Conservation (phyloP, 2,113 vertebrate species). For the Lagenorhynchus albirostris region DNA sequence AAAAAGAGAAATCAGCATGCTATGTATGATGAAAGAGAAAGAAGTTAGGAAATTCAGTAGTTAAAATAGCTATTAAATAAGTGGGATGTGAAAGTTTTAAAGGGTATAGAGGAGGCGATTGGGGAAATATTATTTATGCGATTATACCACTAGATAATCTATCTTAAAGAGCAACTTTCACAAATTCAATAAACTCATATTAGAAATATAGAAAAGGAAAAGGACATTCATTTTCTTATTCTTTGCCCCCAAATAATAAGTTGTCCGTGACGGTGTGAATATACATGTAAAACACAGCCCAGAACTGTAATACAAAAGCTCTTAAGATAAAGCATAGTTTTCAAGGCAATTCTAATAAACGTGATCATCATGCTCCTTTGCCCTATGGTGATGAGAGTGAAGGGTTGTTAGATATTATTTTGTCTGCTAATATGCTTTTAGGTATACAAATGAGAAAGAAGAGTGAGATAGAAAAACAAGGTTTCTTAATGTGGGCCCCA, state of each 20-base stretch:
- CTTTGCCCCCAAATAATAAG: background rate
- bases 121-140: background rate
- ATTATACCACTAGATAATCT: background rate
- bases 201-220: background rate
- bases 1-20: background rate
- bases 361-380: background rate
- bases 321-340: background rate
- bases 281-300: background rate
- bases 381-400: rapidly evolving
- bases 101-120: background rate
- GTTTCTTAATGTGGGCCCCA: background rate
- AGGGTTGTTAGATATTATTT: background rate
- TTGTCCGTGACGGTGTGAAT: background rate
- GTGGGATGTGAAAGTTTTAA: background rate
- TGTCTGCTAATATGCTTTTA: background rate
- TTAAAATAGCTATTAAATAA: background rate
- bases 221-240: background rate
- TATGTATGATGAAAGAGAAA: background rate
- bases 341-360: background rate
- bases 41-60: background rate
- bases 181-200: background rate
- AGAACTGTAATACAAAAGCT: background rate
- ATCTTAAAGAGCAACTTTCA: background rate
- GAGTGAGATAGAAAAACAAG: background rate
- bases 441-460: background rate